Evolutionary conservation across 2,888 invertebrate genomes (phyloP), one percentile per base, ranked within the genome.

Genomic region (Lissocephala sabroskyi): DNA sequence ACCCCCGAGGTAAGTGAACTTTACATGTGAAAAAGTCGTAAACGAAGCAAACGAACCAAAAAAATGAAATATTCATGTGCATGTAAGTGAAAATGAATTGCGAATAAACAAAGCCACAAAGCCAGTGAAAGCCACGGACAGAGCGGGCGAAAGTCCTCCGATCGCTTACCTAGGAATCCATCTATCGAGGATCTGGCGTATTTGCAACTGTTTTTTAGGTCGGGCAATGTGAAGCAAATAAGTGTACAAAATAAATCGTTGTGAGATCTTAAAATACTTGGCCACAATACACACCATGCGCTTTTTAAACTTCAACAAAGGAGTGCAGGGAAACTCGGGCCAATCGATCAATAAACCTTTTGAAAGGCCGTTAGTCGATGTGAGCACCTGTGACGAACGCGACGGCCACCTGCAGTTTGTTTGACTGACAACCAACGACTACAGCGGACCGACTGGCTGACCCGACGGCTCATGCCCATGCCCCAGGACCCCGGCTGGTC

Each of bases 341-440:
- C 16, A 35, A 16, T 5, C 37, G 37, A 37, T 37, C 37, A 18
- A 37, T 37, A 37, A 37, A 18, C 37, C n/a, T 37, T 7, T 10
- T 10, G 2, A 10, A 10, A 36, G 19, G 16, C 35, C 16, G n/a
- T 35, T 53, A 40, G 52, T 26, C 17, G 44, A 43, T 23, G 3
- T 23, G 7, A 7, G 23, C 3, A 23, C 4, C 23, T 7, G 23
- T 23, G 23, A 5, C 40, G 49, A 52, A 46, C 41, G 56, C 51
- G 41, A 41, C 43, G 41, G 46, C 44, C 49, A 45, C 39, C 19
- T 45, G 53, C 45, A 49, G 58, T 53, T 61, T 61, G 74, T 61
- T 77, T 75, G 71, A 77, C 70, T 77, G 77, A 77, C 71, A 74
- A 66, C 59, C 59, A 56, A 58, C 52, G 66, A 74, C 77, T 68